A percentile compares a stretch with the other conserved stretches of the same genome.
phyloP scores from a whole-genome alignment of 2,888 invertebrate genomes.

The Acrobasis consociella region DNA sequence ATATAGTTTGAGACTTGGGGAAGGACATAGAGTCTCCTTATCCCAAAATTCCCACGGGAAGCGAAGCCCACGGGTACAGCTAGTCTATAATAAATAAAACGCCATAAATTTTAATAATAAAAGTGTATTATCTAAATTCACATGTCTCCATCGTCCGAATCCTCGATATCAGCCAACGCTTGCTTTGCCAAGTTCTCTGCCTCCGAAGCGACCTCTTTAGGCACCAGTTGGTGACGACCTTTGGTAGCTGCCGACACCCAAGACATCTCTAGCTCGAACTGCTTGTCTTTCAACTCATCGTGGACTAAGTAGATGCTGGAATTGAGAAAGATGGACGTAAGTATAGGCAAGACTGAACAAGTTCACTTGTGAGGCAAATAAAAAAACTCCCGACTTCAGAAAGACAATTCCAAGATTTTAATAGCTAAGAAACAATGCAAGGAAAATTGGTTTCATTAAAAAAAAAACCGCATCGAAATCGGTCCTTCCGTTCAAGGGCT shows the following conservation, averaged over 20 bases:
- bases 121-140: slow-evolving; percentile 76
- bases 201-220: slow-evolving; percentile 87
- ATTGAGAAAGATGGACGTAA: slow-evolving; percentile 26
- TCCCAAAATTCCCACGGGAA: too few relatives aligned
- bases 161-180: slow-evolving; percentile 92
- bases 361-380: too few relatives aligned
- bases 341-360: too few relatives aligned
- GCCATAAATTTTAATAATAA: slow-evolving; percentile 42
- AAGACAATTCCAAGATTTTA: too few relatives aligned
- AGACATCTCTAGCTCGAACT: slow-evolving; percentile 97
- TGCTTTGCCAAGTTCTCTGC: slow-evolving; percentile 96
- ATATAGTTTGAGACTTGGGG: too few relatives aligned
- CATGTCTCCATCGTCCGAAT: slow-evolving; percentile 91
- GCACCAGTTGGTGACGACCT: slow-evolving; percentile 92
- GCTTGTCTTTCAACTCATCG: slow-evolving; percentile 97
- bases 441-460: too few relatives aligned
- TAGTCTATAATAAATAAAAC: slow-evolving; percentile 30
- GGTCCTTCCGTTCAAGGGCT: too few relatives aligned
- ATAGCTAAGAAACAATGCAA: too few relatives aligned
- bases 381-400: too few relatives aligned
- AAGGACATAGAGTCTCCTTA: too few relatives aligned
- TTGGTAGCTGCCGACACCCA: slow-evolving; percentile 94
- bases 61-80: too few relatives aligned
- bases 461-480: too few relatives aligned
- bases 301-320: slow-evolving; percentile 93